Percentiles rank a stretch among this genome's conserved stretches.
Conservation (phyloP, 1,140 invertebrate genomes). For the Andricus grossulariae region DNA sequence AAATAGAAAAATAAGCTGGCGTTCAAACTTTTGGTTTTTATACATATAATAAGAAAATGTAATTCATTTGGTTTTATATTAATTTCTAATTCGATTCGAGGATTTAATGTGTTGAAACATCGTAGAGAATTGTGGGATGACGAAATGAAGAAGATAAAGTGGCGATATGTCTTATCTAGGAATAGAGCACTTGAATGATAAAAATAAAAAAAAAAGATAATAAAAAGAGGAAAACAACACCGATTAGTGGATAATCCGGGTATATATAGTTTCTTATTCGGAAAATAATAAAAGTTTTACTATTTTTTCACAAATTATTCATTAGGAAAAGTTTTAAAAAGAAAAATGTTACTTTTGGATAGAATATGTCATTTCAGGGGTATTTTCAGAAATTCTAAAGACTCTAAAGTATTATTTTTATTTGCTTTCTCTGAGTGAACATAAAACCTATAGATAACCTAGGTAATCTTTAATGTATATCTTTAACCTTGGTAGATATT, state of each 20-base stretch:
- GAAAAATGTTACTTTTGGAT: no score
- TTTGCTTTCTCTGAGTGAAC: background rate
- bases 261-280: background rate
- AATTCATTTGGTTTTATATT: no score
- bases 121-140: background rate
- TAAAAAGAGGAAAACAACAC: slow-evolving; percentile 1
- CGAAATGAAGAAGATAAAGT: slow-evolving; percentile 3
- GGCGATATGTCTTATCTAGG: background rate
- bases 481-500: slow-evolving; percentile 20
- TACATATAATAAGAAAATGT: no score
- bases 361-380: background rate
- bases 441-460: background rate
- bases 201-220: background rate
- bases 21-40: no score
- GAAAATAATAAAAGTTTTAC: no score
- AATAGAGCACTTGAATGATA: background rate
- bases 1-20: no score
- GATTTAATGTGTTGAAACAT: background rate
- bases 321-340: no score
- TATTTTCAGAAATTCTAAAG: background rate
- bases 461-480: slow-evolving; percentile 2
- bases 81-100: no score
- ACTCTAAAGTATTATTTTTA: background rate
- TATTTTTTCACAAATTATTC: no score
- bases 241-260: background rate